Conservation (phyloP, 2,113 vertebrate species). For the Limanda limanda region DNA sequence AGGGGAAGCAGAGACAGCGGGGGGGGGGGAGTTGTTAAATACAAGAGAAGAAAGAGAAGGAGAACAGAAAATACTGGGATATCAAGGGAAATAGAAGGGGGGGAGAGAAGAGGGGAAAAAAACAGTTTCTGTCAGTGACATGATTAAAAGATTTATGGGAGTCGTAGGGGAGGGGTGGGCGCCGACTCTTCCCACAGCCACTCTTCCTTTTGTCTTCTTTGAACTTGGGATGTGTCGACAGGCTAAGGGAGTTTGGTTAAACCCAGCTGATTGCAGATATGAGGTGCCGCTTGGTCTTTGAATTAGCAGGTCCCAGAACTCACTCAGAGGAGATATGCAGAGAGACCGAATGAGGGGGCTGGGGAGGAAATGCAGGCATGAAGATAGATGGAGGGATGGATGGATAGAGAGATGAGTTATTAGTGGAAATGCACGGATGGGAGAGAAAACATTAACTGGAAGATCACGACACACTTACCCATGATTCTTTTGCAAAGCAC, state of each 20-base stretch:
- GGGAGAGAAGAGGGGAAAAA: constrained; percentile 15
- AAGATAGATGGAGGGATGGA: not conserved
- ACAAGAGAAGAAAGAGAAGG: constrained; percentile 50
- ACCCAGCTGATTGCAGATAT: constrained; percentile 62
- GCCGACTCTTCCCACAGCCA: not conserved
- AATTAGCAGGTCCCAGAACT: constrained; percentile 57
- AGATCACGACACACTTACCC: not conserved
- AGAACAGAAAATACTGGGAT: constrained; percentile 47
- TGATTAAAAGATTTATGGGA: constrained; percentile 79
- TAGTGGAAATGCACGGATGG: not conserved
- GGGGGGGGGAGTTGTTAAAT: constrained; percentile 33
- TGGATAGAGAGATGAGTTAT: not conserved
- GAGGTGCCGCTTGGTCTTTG: constrained; percentile 68
- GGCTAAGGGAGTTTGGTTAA: constrained; percentile 64
- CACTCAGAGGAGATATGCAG: not conserved
- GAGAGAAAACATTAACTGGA: not conserved
- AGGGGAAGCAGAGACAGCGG: constrained; percentile 4
- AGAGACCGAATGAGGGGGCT: not conserved
- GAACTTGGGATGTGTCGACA: constrained; percentile 68
- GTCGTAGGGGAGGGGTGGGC: constrained; percentile 31
- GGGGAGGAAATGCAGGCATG: not conserved
- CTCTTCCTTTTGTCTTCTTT: constrained; percentile 70
- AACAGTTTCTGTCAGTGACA: constrained; percentile 61
- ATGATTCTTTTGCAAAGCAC: too few relatives aligned
- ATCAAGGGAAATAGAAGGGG: constrained; percentile 54